These are phyloP conservation scores for Nematopogon swammerdamellus DNA, from an alignment of 2,888 invertebrate genomes.

Conservation along the genomic window DNA sequence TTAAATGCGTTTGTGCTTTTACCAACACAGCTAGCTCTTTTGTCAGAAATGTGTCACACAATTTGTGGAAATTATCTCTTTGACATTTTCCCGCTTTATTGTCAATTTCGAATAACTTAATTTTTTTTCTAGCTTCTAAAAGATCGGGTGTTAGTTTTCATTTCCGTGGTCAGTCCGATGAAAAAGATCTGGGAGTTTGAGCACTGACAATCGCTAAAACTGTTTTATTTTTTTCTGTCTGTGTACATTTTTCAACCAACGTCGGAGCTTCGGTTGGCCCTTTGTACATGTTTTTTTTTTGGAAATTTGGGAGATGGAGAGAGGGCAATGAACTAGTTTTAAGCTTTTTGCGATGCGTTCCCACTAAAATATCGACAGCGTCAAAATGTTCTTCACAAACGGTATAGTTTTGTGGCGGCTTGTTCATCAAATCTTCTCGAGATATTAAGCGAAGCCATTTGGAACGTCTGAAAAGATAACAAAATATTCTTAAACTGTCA, in stretches of 20 bases:
- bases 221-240: too few species aligned
- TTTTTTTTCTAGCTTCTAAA: background rate
- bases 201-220: too few species aligned
- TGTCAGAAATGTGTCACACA: constrained; percentile 1
- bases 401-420: background rate
- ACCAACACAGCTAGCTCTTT: background rate
- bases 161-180: constrained; percentile 1
- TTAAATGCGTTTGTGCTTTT: background rate
- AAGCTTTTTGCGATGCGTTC: background rate
- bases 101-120: too few species aligned
- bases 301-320: background rate
- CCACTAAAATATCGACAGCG: background rate
- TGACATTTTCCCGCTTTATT: background rate
- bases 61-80: background rate
- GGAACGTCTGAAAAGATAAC: background rate
- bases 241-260: too few species aligned
- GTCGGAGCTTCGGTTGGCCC: background rate
- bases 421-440: background rate
- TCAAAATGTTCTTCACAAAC: background rate
- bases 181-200: too few species aligned
- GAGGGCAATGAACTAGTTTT: background rate
- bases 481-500: too few species aligned
- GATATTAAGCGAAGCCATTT: background rate
- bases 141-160: background rate
- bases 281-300: background rate